Conservation (phyloP, 2,888 invertebrate species). For the Patella pellucida region DNA sequence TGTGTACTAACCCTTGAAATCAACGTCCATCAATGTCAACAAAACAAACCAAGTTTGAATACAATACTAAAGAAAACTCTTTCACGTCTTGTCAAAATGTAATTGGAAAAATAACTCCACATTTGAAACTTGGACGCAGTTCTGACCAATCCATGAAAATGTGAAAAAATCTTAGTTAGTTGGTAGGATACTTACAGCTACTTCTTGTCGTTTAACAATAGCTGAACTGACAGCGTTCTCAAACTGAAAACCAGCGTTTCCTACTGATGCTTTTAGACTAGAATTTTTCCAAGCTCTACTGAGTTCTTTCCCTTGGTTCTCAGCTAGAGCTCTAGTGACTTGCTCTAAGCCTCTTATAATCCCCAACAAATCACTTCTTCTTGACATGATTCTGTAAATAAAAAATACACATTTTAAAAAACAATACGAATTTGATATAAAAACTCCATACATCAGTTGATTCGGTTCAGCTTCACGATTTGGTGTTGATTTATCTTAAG, state of each 20-base stretch:
- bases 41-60: no score
- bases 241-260: slow-evolving; percentile 39
- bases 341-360: slow-evolving; percentile 60
- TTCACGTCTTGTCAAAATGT: no score
- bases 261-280: slow-evolving; percentile 50
- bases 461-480: no score
- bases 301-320: slow-evolving; percentile 54
- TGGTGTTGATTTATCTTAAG: no score
- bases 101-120: no score
- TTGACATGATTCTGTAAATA: slow-evolving; percentile 49
- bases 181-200: slow-evolving; percentile 26
- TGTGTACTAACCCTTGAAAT: no score
- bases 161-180: no score
- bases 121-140: no score
- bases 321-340: slow-evolving; percentile 53
- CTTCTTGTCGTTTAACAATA: slow-evolving; percentile 29
- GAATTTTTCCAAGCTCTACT: slow-evolving; percentile 61
- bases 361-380: slow-evolving; percentile 57
- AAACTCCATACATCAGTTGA: no score
- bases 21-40: no score
- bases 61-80: no score
- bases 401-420: slow-evolving; percentile 50
- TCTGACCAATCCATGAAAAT: no score
- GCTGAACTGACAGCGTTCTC: slow-evolving; percentile 48
- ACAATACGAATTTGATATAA: slow-evolving; percentile 20